These are phyloP conservation scores for Hirundichthys speculiger DNA, from an alignment of 2,113 vertebrate species.

Conservation along the genomic window DNA sequence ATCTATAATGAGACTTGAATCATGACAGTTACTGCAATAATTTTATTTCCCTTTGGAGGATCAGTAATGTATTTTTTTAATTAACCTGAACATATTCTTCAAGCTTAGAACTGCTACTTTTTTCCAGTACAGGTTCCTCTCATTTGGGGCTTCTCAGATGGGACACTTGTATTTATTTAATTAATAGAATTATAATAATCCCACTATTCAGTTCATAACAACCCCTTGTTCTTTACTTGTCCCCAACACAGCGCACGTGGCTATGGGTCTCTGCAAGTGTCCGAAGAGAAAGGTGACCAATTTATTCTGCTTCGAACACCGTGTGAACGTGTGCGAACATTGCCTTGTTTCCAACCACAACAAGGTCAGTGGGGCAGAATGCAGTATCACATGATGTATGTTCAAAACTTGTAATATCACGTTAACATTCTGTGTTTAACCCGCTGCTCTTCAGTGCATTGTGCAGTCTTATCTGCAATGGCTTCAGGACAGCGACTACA, in stretches of 20 bases:
- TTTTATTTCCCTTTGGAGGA: too few relatives aligned
- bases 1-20: too few relatives aligned
- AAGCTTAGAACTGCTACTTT: too few relatives aligned
- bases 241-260: conserved; percentile 29
- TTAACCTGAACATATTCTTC: too few relatives aligned
- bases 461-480: conserved; percentile 94
- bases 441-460: conserved; percentile 82
- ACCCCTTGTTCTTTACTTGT: conserved; percentile 5
- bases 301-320: conserved; percentile 93
- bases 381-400: background rate
- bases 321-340: conserved; percentile 93
- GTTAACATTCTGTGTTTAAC: conserved; percentile 7
- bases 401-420: background rate
- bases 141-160: background rate
- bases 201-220: background rate
- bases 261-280: conserved; percentile 95
- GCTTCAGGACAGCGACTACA: conserved; percentile 95
- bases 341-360: conserved; percentile 92
- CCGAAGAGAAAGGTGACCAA: conserved; percentile 94
- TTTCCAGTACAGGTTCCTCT: background rate
- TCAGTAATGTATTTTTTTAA: too few relatives aligned
- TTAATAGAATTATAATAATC: background rate
- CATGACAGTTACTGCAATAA: too few relatives aligned
- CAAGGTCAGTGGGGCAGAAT: conserved; percentile 82
- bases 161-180: background rate